Conservation (phyloP, 2,888 invertebrate genomes). For the Dugesia japonica region DNA sequence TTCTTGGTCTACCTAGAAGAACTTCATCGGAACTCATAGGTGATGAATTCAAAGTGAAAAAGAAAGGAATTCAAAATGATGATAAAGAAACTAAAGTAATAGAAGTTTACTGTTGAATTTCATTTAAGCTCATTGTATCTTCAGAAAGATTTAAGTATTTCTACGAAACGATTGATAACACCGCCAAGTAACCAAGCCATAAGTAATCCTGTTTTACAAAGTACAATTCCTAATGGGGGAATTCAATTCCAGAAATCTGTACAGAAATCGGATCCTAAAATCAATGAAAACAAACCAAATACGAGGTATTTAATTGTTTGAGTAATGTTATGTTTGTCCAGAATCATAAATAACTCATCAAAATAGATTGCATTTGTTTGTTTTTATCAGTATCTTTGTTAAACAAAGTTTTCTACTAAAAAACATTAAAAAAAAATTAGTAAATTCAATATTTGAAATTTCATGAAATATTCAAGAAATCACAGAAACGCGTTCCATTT, state of each 20-base stretch:
- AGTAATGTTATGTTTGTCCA: no score
- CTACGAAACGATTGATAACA: background rate
- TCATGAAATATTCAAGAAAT: no score
- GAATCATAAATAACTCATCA: no score
- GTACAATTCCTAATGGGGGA: background rate
- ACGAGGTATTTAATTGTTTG: background rate
- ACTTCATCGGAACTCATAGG: slow-evolving; percentile 31
- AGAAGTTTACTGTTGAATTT: no score
- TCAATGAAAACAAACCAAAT: background rate
- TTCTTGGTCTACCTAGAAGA: slow-evolving; percentile 28
- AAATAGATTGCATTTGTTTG: no score
- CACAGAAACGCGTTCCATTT: no score
- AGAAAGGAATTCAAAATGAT: background rate
- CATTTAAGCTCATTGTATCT: no score
- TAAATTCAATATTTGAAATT: no score
- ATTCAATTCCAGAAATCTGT: background rate
- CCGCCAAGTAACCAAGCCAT: slow-evolving; percentile 12
- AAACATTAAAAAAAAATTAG: no score
- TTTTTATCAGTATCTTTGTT: no score
- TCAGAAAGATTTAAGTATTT: background rate
- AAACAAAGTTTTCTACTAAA: no score
- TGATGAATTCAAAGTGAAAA: slow-evolving; percentile 28
- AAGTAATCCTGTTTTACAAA: slow-evolving; percentile 4
- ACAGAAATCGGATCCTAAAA: background rate
- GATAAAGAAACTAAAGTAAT: background rate